Evolutionary conservation across 2,113 vertebrate genomes (phyloP).

Genomic region (Scytalopus superciliaris): DNA sequence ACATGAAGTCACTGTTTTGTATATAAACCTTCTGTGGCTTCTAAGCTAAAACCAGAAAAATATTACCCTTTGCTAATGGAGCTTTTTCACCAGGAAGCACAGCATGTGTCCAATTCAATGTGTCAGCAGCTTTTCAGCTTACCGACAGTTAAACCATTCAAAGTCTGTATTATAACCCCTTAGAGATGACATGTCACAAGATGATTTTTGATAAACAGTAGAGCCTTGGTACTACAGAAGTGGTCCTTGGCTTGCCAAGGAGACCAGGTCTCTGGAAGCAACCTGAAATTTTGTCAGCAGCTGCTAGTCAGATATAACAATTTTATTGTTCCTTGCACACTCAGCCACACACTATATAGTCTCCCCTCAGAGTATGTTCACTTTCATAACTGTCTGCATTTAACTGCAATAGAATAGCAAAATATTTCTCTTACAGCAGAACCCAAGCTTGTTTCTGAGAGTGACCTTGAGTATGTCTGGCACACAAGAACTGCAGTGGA

Average conservation of each 20-base stretch:
- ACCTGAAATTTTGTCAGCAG: background rate
- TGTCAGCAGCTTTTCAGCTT: conserved; percentile 9
- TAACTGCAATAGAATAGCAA: background rate
- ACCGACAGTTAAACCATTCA: background rate
- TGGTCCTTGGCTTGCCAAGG: background rate
- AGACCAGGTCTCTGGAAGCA: background rate
- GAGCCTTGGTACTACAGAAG: background rate
- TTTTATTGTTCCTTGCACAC: background rate
- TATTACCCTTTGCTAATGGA: background rate
- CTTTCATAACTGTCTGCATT: background rate
- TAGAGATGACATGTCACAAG: background rate
- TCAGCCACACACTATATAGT: background rate
- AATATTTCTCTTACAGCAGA: background rate
- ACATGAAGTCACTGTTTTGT: background rate
- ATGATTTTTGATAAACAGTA: background rate
- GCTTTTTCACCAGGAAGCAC: background rate
- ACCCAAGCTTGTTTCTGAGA: background rate
- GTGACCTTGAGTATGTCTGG: background rate
- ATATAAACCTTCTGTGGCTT: background rate
- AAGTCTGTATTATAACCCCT: background rate
- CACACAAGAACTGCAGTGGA: background rate
- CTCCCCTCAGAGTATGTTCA: background rate
- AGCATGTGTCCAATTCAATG: background rate
- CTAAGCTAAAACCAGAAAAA: background rate
- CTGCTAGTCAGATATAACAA: background rate